A percentile compares a stretch with the other conserved stretches of the same genome.
Conservation (phyloP, 2,888 invertebrate genomes). For the Aleiodes alternator region DNA sequence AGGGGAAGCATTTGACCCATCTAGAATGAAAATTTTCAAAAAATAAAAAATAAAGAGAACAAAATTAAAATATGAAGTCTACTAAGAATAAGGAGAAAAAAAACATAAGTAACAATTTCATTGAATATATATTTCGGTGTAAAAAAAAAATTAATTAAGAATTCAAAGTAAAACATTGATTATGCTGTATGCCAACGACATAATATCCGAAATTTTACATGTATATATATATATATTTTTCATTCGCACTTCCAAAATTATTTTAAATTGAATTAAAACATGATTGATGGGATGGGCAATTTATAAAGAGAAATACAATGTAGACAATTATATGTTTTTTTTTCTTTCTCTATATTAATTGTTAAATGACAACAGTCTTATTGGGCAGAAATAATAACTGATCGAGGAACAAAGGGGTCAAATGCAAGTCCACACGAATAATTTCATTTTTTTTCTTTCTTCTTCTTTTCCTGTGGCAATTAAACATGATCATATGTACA, state of each 20-base stretch:
- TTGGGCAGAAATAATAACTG: constrained; percentile 51
- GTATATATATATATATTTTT: constrained; percentile 7
- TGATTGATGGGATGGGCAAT: constrained; percentile 29
- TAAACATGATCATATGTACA: constrained; percentile 58
- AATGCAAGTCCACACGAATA: constrained; percentile 44
- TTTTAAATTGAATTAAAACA: constrained; percentile 20
- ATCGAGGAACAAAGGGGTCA: constrained; percentile 43
- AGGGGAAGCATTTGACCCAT: constrained; percentile 5
- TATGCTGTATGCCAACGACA: neutral
- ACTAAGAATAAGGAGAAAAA: neutral
- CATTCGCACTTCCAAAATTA: neutral
- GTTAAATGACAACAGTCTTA: constrained; percentile 51
- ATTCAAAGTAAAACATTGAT: constrained; percentile 10
- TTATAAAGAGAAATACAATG: constrained; percentile 3
- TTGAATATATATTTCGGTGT: constrained; percentile 35
- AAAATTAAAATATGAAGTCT: neutral
- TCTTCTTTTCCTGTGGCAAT: constrained; percentile 45
- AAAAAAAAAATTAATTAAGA: constrained; percentile 17
- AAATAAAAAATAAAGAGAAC: neutral
- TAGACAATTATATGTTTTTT: neutral
- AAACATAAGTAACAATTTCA: constrained; percentile 31
- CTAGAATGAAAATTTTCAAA: neutral
- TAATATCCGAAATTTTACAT: constrained; percentile 10
- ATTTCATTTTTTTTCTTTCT: constrained; percentile 41
- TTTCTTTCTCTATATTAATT: constrained; percentile 25